Base-by-base conservation (phyloP, 1,140 invertebrate species). In the Varroa destructor region DNA sequence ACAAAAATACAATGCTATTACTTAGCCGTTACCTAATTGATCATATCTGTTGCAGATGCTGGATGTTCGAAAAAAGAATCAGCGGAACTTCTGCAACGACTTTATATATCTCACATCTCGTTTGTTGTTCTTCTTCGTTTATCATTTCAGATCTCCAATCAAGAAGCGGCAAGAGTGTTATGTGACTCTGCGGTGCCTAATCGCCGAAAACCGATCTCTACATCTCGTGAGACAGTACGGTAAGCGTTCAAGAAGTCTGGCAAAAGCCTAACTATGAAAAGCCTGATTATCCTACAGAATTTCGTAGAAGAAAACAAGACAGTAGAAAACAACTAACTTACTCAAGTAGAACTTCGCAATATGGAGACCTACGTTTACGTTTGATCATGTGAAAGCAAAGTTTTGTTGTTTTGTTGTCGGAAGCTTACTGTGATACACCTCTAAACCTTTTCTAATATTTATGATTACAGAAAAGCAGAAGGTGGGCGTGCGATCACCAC, bases 141-240 rank as follows among this genome's bases (percentile, higher is more conserved):
- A 25, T 25, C 61, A 40, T 67, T 67, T 2, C 61, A 67, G 61
- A 67, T 67, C 61, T 12, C 61, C 61, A 37, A 67, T 67, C 14
- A 67, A 67, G 61, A 67, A 14, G 40, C 14, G 12, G 8, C 61
- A 67, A 8, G 61, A 67, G 36, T 46, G 61, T 40, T 43, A 25
- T 46, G 61, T 67, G 14, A 67, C 61, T 12, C 61, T 67, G 12
- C 61, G 40, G 36, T 67, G 61, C 40, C 36, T 67, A 37, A 67
- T 67, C 12, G 61, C 61, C 40, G 61, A 67, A 67, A 67, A 67
- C 46, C 10, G 46, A 67, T 67, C 61, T 40, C 61, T 67, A 12
- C 61, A 46, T 67, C 61, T 67, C 61, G 61, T 67, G 61, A 67
- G 61, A 40, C 61, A 67, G 8, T 67, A 67, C 40, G 61, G 61